Evolutionary conservation across 2,888 invertebrate species (phyloP), one percentile per base, ranked within the genome.

Genomic region (Ramazzottius varieornatus): DNA sequence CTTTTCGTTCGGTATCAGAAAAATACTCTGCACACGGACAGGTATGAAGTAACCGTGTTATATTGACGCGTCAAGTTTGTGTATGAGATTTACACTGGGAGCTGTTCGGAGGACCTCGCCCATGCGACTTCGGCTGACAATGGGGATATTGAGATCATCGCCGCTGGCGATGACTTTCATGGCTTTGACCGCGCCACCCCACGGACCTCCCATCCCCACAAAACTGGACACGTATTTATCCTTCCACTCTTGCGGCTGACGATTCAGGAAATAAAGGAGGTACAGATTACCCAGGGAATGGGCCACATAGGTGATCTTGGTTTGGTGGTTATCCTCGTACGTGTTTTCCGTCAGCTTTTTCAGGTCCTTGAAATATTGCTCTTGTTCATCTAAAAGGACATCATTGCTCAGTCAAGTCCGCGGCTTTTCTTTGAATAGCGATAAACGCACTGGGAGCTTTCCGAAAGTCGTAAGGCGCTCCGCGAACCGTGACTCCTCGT

Each of bases 231-330:
- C 83, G 74, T 88, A 90, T 78, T 86, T 86, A 71, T 87, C 83
- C 76, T 96, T 98, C 96, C 96, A 98, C 8, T 77, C 75, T 74
- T 85, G 82, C 0, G 81, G 78, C 78, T 90, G 88, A 66, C 81
- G 79, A 70, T 86, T 86, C 33, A 94, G 79, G 77, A 96, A 91
- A 72, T 86, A 83, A 67, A 88, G 79, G 0, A 84, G 82, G 83
- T 90, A 85, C 0, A 89, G 85, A n/a, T 88, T 88, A 0, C 98
- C 98, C 94, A 98, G 94, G 71, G 93, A 93, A 78, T 99, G 98
- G 2, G 85, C 86, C 34, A 98, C 73, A 1, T 94, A 75, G 0
- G 92, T 85, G 2, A 93, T 85, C 0, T 84, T 81, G 0, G 81
- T 79, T 70, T 86, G 82, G 69, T 83, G 82, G 77, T 93, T 94